Conservation (phyloP, 2,113 vertebrate species). For the Saccopteryx bilineata region DNA sequence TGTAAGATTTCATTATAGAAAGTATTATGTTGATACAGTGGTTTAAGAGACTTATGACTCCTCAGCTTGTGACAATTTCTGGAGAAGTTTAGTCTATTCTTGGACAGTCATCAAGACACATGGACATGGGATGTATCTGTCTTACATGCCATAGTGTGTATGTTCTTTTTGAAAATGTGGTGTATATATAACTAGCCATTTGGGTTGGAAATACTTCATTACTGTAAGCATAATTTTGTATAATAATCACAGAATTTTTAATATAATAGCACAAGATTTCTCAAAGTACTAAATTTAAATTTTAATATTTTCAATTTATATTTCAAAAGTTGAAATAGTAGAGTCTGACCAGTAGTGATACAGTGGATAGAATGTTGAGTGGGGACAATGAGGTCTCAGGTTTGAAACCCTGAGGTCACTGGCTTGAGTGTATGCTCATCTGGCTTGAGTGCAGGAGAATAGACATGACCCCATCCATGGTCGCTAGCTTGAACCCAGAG, state of each 20-base stretch:
- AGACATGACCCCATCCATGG: no score
- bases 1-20: constrained; percentile 48
- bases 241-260: constrained; percentile 34
- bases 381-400: no score
- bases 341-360: no score
- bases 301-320: constrained; percentile 47
- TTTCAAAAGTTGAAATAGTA: constrained; percentile 33
- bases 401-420: no score
- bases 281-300: constrained; percentile 17
- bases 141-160: background rate
- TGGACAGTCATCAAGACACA: background rate
- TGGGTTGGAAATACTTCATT: constrained; percentile 23
- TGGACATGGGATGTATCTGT: background rate
- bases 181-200: background rate
- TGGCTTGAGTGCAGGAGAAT: no score
- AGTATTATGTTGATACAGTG: background rate
- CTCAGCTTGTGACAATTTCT: background rate
- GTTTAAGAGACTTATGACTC: background rate
- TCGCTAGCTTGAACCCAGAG: no score
- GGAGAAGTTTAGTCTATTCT: background rate
- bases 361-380: no score
- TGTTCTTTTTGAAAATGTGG: constrained; percentile 48
- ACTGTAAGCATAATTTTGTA: constrained; percentile 13
- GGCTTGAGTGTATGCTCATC: no score
- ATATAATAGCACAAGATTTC: constrained; percentile 45